Evolutionary conservation across 2,113 vertebrate genomes (phyloP).

Genomic region (Euleptes europaea): DNA sequence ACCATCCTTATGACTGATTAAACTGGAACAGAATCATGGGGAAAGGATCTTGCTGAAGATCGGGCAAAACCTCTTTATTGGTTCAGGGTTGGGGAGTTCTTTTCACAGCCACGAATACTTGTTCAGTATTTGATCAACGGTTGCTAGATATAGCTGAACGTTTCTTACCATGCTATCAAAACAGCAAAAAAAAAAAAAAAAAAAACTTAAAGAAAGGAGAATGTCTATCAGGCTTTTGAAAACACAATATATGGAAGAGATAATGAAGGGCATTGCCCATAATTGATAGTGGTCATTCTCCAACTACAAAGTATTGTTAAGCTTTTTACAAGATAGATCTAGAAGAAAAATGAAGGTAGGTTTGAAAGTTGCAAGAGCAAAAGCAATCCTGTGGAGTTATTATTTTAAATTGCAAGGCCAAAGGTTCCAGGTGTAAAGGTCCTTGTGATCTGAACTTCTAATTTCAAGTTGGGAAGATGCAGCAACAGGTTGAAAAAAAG

Average conservation of each 20-base stretch:
- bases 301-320: constrained; percentile 33
- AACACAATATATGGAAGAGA: constrained; percentile 35
- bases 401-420: constrained; percentile 39
- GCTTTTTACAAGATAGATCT: constrained; percentile 21
- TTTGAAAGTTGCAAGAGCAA: constrained; percentile 30
- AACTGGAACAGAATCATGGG: not conserved
- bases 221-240: constrained; percentile 23
- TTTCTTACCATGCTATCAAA: not conserved
- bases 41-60: not conserved
- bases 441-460: constrained; percentile 30
- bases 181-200: not conserved
- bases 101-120: not conserved
- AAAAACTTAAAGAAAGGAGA: constrained; percentile 1
- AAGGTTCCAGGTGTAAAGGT: constrained; percentile 33
- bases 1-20: no score
- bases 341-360: constrained; percentile 26
- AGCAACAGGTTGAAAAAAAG: constrained; percentile 26
- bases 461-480: constrained; percentile 41
- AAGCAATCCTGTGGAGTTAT: constrained; percentile 40
- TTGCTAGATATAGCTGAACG: not conserved
- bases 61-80: not conserved
- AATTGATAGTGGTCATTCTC: constrained; percentile 29
- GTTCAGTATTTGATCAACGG: not conserved
- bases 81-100: not conserved
- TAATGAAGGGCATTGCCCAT: constrained; percentile 32